Evolutionary conservation across 2,113 vertebrate species (phyloP).

Genomic region (Lanius ludovicianus): DNA sequence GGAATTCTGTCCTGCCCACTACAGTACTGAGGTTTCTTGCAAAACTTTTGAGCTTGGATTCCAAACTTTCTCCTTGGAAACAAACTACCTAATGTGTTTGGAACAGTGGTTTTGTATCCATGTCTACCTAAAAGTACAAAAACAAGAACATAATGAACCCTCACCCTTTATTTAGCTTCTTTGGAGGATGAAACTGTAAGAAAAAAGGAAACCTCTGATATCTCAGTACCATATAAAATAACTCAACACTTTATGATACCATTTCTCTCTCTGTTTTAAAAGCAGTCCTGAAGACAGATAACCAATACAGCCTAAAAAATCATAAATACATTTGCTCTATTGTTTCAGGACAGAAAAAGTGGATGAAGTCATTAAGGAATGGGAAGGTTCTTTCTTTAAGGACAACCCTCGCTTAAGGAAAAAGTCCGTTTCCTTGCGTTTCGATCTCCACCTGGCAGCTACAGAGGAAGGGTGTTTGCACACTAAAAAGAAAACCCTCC

Average conservation of each 20-base stretch:
- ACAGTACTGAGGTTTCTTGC: neutral
- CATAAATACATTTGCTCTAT: slow-evolving; percentile 22
- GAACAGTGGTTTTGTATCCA: neutral
- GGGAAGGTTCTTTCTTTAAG: slow-evolving; percentile 98
- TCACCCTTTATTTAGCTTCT: neutral
- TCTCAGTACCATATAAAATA: neutral
- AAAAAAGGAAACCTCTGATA: neutral
- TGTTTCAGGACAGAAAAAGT: slow-evolving; percentile 92
- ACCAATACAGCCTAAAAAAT: neutral
- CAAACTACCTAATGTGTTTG: neutral
- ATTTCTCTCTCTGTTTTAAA: neutral
- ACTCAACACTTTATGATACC: neutral
- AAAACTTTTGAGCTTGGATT: neutral
- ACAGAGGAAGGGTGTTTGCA: slow-evolving; percentile 84
- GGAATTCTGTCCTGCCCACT: neutral
- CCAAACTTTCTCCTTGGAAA: slow-evolving; percentile 40
- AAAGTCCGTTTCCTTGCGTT: slow-evolving; percentile 95
- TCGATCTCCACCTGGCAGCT: slow-evolving; percentile 92
- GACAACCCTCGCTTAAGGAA: slow-evolving; percentile 94
- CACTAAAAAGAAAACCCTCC: slow-evolving; percentile 81
- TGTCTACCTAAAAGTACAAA: neutral
- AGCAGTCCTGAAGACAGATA: neutral
- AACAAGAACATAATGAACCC: neutral
- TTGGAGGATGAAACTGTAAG: neutral
- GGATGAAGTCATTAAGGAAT: slow-evolving; percentile 94